A percentile compares a stretch with the other conserved stretches of the same genome.
Evolutionary conservation across 92 coral and sea anemone genomes (phyloP).

Genomic region (Anthopleura xanthogrammica): DNA sequence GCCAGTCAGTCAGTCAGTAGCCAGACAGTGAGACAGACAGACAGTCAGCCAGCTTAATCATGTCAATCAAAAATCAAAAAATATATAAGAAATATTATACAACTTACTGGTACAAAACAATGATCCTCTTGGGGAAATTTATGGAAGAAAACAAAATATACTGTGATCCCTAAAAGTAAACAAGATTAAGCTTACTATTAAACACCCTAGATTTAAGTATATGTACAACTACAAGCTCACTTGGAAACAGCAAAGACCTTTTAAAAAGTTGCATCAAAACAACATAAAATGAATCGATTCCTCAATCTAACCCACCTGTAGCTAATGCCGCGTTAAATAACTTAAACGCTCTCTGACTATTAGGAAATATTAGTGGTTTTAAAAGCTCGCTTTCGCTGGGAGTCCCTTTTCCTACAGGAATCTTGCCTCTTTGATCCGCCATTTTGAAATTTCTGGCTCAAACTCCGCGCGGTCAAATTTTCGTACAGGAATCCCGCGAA

Average conservation of each 20-base stretch:
- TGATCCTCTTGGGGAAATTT: constrained; percentile 72
- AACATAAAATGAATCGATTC: too few species aligned
- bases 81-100: too few species aligned
- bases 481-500: constrained; percentile 15
- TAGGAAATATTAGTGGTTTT: constrained; percentile 80
- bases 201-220: too few species aligned
- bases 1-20: too few species aligned
- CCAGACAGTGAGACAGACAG: too few species aligned
- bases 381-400: constrained; percentile 67
- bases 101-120: constrained; percentile 77
- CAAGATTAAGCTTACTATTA: not conserved
- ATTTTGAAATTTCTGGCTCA: constrained; percentile 6
- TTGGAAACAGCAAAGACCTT: constrained; percentile 12
- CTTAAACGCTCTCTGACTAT: constrained; percentile 74
- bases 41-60: too few species aligned
- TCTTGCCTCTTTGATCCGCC: constrained; percentile 36
- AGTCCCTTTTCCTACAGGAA: constrained; percentile 56
- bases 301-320: constrained; percentile 41
- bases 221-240: not conserved
- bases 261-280: not conserved
- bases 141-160: constrained; percentile 73
- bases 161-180: constrained; percentile 51
- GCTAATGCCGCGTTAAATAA: constrained; percentile 63
- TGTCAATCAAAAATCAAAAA: too few species aligned
- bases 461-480: constrained; percentile 8